Conservation (phyloP, 2,888 invertebrate species). For the Onthophagus sagittarius region DNA sequence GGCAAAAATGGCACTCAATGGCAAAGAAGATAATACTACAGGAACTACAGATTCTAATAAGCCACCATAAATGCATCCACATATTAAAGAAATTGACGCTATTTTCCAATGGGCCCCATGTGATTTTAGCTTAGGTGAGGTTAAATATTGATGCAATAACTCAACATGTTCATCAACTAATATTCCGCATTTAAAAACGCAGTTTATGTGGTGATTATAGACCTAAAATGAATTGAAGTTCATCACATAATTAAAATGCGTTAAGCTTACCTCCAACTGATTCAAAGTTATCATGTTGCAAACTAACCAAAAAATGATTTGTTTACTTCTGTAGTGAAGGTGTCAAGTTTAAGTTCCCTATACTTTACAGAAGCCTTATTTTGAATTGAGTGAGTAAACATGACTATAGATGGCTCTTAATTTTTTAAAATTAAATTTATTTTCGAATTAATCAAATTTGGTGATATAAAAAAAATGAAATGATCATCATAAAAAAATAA, state of each 20-base stretch:
- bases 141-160: conserved; percentile 15
- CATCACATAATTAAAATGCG: not conserved
- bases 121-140: not conserved
- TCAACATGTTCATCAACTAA: conserved; percentile 21
- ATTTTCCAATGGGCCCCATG: conserved; percentile 1
- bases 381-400: no score
- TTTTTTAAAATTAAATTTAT: no score
- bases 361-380: no score
- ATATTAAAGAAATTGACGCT: conserved; percentile 7
- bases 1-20: not conserved
- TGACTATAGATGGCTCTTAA: no score
- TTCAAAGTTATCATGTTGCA: not conserved
- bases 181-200: conserved; percentile 18
- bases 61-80: not conserved
- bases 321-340: not conserved
- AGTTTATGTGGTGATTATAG: conserved; percentile 10
- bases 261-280: not conserved
- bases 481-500: no score
- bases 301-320: not conserved
- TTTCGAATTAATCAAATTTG: no score
- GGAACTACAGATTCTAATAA: not conserved
- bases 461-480: no score
- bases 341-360: not conserved
- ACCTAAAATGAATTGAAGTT: conserved; percentile 9
- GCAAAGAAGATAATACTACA: not conserved